phyloP scores from a whole-genome alignment of 2,888 invertebrate species.

The Euproctis similis region DNA sequence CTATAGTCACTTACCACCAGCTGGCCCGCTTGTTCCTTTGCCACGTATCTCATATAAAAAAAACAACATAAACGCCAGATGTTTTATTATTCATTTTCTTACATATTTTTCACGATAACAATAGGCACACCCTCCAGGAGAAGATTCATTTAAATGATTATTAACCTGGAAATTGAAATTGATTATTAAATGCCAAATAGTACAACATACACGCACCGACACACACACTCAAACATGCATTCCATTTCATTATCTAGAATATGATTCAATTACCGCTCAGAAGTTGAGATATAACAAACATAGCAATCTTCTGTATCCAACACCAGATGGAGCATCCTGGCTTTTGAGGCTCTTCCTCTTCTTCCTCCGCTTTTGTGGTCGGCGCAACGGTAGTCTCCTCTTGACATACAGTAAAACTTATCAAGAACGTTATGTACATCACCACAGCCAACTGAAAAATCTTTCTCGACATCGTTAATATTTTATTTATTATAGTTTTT shows the following conservation, averaged over 20 bases:
- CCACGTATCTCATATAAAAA: no score
- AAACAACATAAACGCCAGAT: no score
- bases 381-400: conserved; percentile 47
- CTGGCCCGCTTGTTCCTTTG: no score
- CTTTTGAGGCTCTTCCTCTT: conserved; percentile 54
- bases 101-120: no score
- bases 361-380: conserved; percentile 44
- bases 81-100: no score
- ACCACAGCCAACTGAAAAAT: conserved; percentile 30
- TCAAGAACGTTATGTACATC: conserved; percentile 29
- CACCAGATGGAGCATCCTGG: conserved; percentile 68
- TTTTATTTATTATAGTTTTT: conserved; percentile 4
- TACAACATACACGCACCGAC: no score
- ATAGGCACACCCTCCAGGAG: no score
- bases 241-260: background rate
- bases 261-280: conserved; percentile 41
- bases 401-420: conserved; percentile 41
- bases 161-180: no score
- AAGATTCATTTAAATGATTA: no score
- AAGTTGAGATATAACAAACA: conserved; percentile 67
- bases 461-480: conserved; percentile 22
- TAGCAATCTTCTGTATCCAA: conserved; percentile 70
- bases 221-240: no score
- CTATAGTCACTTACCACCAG: no score
- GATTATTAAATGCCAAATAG: no score